Base-by-base conservation (phyloP, 2,113 vertebrate genomes). In the Maccullochella peelii region DNA sequence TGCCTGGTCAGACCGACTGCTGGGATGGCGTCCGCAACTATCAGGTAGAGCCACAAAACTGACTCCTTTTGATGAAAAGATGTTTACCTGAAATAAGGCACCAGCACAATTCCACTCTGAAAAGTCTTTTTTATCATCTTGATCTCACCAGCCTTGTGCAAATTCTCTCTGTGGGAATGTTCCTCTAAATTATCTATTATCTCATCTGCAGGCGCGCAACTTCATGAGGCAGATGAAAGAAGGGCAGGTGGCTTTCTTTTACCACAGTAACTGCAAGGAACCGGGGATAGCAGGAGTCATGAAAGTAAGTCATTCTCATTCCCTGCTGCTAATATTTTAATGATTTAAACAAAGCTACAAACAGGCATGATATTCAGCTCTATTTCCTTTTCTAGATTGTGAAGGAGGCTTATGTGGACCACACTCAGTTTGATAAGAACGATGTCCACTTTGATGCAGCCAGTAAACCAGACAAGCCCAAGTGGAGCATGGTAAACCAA, bases 21-120 rank as follows among this genome's bases (percentile, higher is more conserved):
- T 99, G 98, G 98, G 98, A 99, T 62, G 98, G 98, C 74, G 97
- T 99, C 44, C 95, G 98, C 72, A 99, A 99, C 88, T 99, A 99
- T 90, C 97, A 99, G 97, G 98, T 99, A 87, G 79, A 88, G 10
- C 12, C 8, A 16, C 61, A 33, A 50, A 55, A 0, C 23, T 0
- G 4, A 47, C 52, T 83, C 15, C 8, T 36, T 36, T 2, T 38
- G 18, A 59, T 66, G 42, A 79, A 61, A 74, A 65, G 20, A 61
- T 25, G 42, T 59, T 66, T 1, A n/a, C 30, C 30, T 65, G 2
- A 78, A 78, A 69, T 20, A 15, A 81, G 2, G 5, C n/a, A 11
- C 18, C 16, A 40, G 33, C 30, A 33, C 25, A 36, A 23, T 4
- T 10, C 14, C 36, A 10, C 47, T 30, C 73, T 20, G 21, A 50